Evolutionary conservation across 2,113 vertebrate genomes (phyloP), one percentile per base, ranked within the genome.

Genomic region (Dasyprocta punctata): DNA sequence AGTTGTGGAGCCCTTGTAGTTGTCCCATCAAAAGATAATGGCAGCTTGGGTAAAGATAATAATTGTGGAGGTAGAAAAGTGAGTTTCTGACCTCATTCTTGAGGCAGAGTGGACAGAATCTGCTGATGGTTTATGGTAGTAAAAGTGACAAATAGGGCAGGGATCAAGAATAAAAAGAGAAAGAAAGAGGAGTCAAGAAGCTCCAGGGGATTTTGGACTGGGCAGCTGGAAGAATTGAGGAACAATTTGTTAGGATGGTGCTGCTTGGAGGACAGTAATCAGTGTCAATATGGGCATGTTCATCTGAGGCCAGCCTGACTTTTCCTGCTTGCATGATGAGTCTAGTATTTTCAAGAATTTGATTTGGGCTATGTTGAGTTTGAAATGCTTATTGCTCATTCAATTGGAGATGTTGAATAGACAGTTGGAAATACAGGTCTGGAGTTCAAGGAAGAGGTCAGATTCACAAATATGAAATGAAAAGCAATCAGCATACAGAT

Each of bases 381-480:
- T 77, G 69, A 90, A 90, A 63, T 69, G 47, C 93, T 96, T 75
- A 69, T 96, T 86, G 95, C 33, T 78, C 47, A 69, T 93, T 61
- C 41, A 75, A 2, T 4, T 89, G 92, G 91, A 81, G 90, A 78
- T 78, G 47, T 47, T 28, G 52, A 87, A 65, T 22, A 69, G 80
- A 89, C 49, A 90, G 69, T 65, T 92, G 85, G 67, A 47, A n/a
- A n/a, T 56, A 17, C 14, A 93, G 47, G 69, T 85, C 54, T 96
- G 54, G 60, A 97, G 86, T 83, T 95, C 92, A 91, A 86, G 44
- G 60, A 71, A 90, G 86, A 94, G 63, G 86, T 86, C 86, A 94
- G 52, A 78, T 36, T n/a, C 88, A 88, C 52, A 92, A 71, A 85
- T 86, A 86, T 5, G 17, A 95, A 85, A 60, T 2, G 52, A 82